Evolutionary conservation across 2,888 invertebrate species (phyloP).

Genomic region (Conistra vaccinii): DNA sequence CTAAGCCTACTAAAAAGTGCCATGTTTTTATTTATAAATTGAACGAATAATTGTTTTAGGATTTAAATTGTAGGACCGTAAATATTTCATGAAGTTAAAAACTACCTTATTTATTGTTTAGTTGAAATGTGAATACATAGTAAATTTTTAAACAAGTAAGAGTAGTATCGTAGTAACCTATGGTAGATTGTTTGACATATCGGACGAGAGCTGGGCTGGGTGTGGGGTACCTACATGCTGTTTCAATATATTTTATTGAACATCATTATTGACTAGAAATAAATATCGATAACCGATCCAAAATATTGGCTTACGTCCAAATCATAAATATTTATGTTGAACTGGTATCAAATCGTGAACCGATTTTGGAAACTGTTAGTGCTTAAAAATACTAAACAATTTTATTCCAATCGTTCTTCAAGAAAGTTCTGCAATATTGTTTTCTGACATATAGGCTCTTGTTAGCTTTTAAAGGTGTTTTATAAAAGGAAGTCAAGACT

Average conservation of each 20-base stretch:
- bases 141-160: neutral
- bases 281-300: constrained; percentile 67
- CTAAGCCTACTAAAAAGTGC: neutral
- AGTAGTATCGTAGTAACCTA: neutral
- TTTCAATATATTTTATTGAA: constrained; percentile 47
- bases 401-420: neutral
- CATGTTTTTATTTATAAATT: neutral
- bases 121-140: constrained; percentile 16
- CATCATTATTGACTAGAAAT: constrained; percentile 65
- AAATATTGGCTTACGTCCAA: constrained; percentile 71
- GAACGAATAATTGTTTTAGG: neutral
- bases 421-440: constrained; percentile 12
- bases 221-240: neutral
- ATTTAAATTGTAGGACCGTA: neutral
- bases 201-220: too few species aligned
- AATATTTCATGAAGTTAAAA: neutral
- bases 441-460: constrained; percentile 17
- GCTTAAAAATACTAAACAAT: constrained; percentile 21
- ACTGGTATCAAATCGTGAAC: constrained; percentile 54
- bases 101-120: neutral
- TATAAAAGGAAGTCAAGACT: constrained; percentile 50
- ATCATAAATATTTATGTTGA: constrained; percentile 70
- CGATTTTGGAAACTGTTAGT: constrained; percentile 46
- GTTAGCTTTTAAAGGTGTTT: constrained; percentile 30
- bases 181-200: neutral